A percentile compares a stretch with the other conserved stretches of the same genome.
These are phyloP conservation scores for Urocolius indicus DNA, from an alignment of 2,113 vertebrate species.

Conservation along the genomic window DNA sequence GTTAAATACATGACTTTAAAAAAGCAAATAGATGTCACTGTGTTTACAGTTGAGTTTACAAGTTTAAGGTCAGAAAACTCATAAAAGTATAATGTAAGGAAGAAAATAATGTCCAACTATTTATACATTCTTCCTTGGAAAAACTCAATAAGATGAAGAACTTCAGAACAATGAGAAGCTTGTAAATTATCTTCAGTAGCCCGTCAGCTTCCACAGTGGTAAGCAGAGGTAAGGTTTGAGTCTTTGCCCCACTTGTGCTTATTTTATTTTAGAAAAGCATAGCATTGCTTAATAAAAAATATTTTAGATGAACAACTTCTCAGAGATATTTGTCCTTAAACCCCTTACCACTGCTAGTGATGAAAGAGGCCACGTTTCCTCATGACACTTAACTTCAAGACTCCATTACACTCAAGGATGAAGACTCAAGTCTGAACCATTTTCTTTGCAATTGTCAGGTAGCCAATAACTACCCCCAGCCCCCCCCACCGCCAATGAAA, in stretches of 20 bases:
- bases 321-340: neutral
- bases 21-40: neutral
- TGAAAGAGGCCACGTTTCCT: neutral
- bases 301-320: neutral
- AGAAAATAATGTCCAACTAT: neutral
- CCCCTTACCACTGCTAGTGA: neutral
- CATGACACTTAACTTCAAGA: neutral
- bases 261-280: neutral
- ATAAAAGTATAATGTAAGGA: neutral
- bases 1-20: neutral
- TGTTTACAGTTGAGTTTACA: conserved; percentile 1
- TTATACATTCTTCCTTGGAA: neutral
- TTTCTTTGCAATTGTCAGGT: neutral
- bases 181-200: neutral
- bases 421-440: neutral
- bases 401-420: neutral
- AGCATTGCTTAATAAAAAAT: neutral
- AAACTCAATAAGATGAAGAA: neutral
- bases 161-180: neutral
- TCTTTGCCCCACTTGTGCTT: neutral
- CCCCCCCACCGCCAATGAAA: neutral
- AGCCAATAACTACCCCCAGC: neutral
- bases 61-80: conserved; percentile 22
- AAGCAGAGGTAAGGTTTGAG: neutral
- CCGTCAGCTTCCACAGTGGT: neutral